Evolutionary conservation across 2,797 vertebrate genomes (phyloP).

Genomic region (Catamblyrhynchus diadema): DNA sequence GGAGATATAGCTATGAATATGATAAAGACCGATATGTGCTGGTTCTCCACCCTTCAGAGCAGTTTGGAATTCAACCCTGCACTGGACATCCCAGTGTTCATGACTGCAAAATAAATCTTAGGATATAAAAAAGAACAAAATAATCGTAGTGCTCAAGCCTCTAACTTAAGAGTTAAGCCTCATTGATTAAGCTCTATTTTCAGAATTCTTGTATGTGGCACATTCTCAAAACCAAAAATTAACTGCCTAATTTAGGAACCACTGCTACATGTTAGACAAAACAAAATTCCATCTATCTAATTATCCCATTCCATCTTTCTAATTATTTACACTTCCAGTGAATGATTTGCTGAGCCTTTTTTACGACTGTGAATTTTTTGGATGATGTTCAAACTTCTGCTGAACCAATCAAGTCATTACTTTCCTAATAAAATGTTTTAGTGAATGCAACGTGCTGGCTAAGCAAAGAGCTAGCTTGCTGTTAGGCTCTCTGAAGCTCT

Average conservation of each 20-base stretch:
- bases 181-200: neutral
- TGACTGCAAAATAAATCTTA: neutral
- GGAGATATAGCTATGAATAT: neutral
- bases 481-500: neutral
- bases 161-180: neutral
- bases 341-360: constrained; percentile 9
- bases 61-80: neutral
- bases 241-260: neutral
- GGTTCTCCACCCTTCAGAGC: neutral
- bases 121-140: neutral
- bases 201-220: neutral
- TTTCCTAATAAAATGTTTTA: constrained; percentile 45
- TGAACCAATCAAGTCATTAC: constrained; percentile 26
- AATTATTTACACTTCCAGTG: neutral
- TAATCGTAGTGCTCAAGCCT: neutral
- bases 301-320: neutral
- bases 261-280: neutral
- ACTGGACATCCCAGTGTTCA: neutral
- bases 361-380: constrained; percentile 30
- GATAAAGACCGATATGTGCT: neutral
- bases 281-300: constrained; percentile 1
- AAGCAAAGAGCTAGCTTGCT: neutral
- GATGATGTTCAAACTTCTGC: constrained; percentile 17
- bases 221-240: neutral
- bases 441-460: neutral